Base-by-base conservation (phyloP, 1,140 invertebrate species). In the Apocrypta bakeri region DNA sequence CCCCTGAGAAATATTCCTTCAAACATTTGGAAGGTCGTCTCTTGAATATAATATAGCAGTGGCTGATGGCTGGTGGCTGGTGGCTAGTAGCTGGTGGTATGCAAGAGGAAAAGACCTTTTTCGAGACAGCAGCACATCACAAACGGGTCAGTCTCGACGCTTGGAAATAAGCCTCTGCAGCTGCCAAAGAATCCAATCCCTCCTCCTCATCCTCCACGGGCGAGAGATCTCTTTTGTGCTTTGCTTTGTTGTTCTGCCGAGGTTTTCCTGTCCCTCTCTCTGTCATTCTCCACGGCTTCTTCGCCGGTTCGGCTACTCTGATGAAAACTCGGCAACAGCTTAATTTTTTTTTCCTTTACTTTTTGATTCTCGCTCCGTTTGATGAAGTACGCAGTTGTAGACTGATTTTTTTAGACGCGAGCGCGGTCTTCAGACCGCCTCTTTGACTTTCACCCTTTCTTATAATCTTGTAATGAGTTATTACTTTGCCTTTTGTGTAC, bases 131-230 rank as follows among this genome's bases (percentile, higher is more conserved):
- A 17, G 33, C 33, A 40, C 42, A 17, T 64, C 33, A 40, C 42
- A 78, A 78, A 33, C 31, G 61, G 75, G 75, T 78, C 75, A 68
- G 37, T 48, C 6, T 56, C 48, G 3, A 21, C 48, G 17, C 1
- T 27, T 74, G 72, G 17, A 74, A 74, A 74, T 74, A 74, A 74
- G 72, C 42, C 25, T 61, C 68, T 1, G 73, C 9, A 61, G 29
- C 75, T 79, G 76, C 64, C 64, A 69, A 79, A 56, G 76, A 69
- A 66, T 69, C 24, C 64, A 64, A 79, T 79, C 76, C 37, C 40
- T 29, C 21, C 27, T 37, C 21, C 33, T 27, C 33, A 2, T 12
- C 17, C 75, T 12, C n/a, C 61, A 69, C 33, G 24, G 31, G n/a
- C 48, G 14, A 78, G 75, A 78, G 75, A 68, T 78, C 24, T 31